Evolutionary conservation across 1,140 invertebrate species (phyloP).

Genomic region (Drosophila rufa): DNA sequence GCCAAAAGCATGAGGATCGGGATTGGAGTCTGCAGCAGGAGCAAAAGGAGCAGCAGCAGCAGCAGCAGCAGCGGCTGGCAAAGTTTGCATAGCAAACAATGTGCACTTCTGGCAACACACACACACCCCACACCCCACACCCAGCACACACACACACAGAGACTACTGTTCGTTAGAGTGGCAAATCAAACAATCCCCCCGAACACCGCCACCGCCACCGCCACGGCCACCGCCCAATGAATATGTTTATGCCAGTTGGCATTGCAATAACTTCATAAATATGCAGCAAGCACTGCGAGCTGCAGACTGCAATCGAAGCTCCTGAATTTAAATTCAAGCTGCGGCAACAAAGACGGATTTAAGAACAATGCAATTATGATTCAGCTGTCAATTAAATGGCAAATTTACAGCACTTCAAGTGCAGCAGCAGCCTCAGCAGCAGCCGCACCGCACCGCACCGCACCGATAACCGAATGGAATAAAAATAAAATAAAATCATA

Average conservation of each 20-base stretch:
- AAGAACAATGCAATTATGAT: slow-evolving; percentile 54
- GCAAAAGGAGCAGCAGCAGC: slow-evolving; percentile 14
- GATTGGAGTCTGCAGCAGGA: not conserved
- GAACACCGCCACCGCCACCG: not conserved
- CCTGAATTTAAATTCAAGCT: slow-evolving; percentile 49
- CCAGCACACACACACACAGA: not conserved
- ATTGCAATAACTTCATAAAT: slow-evolving; percentile 61
- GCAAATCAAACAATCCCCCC: slow-evolving; percentile 43
- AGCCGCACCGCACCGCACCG: no score
- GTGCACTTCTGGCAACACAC: slow-evolving; percentile 49
- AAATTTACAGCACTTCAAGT: slow-evolving; percentile 57
- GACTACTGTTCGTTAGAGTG: slow-evolving; percentile 50
- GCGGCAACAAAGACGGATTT: slow-evolving; percentile 34
- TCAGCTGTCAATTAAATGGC: slow-evolving; percentile 56
- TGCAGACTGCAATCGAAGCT: slow-evolving; percentile 22
- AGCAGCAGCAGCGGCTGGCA: slow-evolving; percentile 36
- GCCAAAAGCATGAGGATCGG: slow-evolving; percentile 32
- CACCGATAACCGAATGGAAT: slow-evolving; percentile 25
- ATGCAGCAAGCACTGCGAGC: slow-evolving; percentile 29
- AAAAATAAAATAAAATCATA: slow-evolving; percentile 48
- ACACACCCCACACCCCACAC: slow-evolving; percentile 5
- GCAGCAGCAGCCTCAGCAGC: not conserved
- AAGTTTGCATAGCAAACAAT: slow-evolving; percentile 63
- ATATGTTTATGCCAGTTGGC: slow-evolving; percentile 58
- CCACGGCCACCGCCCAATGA: slow-evolving; percentile 20